Evolutionary conservation across 2,797 vertebrate species (phyloP), one percentile per base, ranked within the genome.

Genomic region (Channallabes apus): DNA sequence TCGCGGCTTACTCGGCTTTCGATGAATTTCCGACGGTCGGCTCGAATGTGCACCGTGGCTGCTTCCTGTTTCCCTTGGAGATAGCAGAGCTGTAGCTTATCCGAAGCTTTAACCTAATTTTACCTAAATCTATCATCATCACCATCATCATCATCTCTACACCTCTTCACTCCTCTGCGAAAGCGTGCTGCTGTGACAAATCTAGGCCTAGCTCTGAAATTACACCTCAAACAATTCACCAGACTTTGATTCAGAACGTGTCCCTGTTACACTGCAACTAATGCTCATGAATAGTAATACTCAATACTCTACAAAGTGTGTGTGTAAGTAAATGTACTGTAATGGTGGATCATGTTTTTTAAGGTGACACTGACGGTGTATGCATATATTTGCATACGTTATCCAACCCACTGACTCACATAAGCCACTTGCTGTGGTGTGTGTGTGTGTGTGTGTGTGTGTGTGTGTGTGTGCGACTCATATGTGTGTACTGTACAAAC

Each of bases 341-440:
- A 71, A 76, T n/a, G 51, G 38, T 69, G 54, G 46, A 58, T 54
- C 18, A 58, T 72, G 58, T 22, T 75, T 32, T 69, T 82, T 69
- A 69, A 64, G 41, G 80, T 83, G 62, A 69, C 59, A 59, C 11
- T 51, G 56, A 73, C 27, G 64, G 8, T 27, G 29, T 41, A 81
- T 27, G 79, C 29, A 81, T 80, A 73, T 72, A 80, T 86, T 86
- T 86, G 38, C 67, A 83, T 80, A 72, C 58, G 56, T 86, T 61
- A 77, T 86, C 35, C 27, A 62, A 62, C 62, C 67, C 81, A 71
- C 64, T 29, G 56, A 24, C 27, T 32, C 58, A 59, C 17, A 73
- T 46, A 71, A 82, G 59, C 80, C 84, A 80, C 67, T 61, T 77
- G 83, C 72, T 82, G 51, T 41, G 15, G 41, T 79, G 29, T 73